These are phyloP conservation scores for Oxyruncus cristatus DNA, from an alignment of 2,113 vertebrate genomes.

Conservation along the genomic window DNA sequence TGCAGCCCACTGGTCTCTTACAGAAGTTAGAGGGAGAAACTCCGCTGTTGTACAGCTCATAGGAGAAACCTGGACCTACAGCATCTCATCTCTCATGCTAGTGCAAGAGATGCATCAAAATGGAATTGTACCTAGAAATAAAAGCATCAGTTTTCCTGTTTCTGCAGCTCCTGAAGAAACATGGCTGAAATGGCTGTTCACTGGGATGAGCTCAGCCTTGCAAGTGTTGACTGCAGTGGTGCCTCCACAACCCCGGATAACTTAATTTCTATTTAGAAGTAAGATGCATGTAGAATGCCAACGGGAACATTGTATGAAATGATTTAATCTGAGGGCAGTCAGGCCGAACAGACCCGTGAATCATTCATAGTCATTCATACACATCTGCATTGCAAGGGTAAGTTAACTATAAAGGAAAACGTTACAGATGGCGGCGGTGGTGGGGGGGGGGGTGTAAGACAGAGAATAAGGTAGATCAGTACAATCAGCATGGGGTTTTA, in stretches of 20 bases:
- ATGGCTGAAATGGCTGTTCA: background rate
- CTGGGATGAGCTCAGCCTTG: background rate
- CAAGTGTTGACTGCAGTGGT: background rate
- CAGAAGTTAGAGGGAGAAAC: background rate
- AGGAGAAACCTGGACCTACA: background rate
- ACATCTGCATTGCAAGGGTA: background rate
- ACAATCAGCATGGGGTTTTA: background rate
- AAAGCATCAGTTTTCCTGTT: background rate
- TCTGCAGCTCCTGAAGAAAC: background rate
- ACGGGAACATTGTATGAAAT: background rate
- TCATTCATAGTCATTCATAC: background rate
- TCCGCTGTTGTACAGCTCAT: background rate
- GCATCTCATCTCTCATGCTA: background rate
- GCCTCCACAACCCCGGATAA: background rate
- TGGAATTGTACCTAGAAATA: background rate
- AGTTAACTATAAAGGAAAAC: background rate
- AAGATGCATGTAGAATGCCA: background rate
- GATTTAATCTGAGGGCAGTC: slow-evolving; percentile 26
- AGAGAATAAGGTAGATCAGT: background rate
- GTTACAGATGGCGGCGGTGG: background rate
- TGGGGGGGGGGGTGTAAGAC: background rate
- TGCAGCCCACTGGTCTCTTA: background rate
- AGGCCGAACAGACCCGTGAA: slow-evolving; percentile 7
- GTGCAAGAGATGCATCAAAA: background rate
- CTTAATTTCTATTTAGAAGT: background rate